These are phyloP conservation scores for Leucophenga varia DNA, from an alignment of 1,140 invertebrate species.

Conservation along the genomic window DNA sequence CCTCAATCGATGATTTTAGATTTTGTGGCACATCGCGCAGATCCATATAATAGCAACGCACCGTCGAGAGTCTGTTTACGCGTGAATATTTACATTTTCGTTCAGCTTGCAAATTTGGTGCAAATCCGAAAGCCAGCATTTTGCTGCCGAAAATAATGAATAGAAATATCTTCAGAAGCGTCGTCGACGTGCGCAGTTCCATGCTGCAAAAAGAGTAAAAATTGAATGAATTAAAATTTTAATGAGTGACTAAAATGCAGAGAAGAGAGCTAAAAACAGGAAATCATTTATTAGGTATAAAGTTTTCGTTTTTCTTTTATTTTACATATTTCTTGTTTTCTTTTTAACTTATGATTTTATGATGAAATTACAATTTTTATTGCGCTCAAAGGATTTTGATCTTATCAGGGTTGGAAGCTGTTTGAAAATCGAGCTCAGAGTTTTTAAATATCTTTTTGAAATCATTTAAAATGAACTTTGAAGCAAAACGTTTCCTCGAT, in stretches of 20 bases:
- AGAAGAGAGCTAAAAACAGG: no score
- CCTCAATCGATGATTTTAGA: slow-evolving; percentile 61
- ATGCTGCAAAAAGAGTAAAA: slow-evolving; percentile 31
- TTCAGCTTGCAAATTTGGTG: slow-evolving; percentile 27
- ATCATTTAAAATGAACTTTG: no score
- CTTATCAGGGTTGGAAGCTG: no score
- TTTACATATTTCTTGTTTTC: no score
- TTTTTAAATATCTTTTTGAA: no score
- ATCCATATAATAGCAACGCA: slow-evolving; percentile 59
- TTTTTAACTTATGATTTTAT: no score
- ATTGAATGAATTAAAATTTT: background rate
- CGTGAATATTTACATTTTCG: slow-evolving; percentile 58
- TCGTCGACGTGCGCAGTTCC: slow-evolving; percentile 33
- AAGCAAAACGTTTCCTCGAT: no score
- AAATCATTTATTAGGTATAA: no score
- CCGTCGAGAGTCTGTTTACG: slow-evolving; percentile 60
- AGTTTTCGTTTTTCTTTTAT: no score
- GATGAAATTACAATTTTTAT: no score
- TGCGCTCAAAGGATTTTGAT: no score
- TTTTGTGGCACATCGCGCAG: slow-evolving; percentile 59
- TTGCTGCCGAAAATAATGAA: slow-evolving; percentile 31
- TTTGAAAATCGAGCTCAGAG: no score
- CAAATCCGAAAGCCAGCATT: slow-evolving; percentile 33
- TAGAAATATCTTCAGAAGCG: slow-evolving; percentile 18
- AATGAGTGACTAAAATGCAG: background rate